A percentile compares a stretch with the other conserved stretches of the same genome.
Evolutionary conservation across 2,797 vertebrate genomes (phyloP).

Genomic region (Halcyon badia): DNA sequence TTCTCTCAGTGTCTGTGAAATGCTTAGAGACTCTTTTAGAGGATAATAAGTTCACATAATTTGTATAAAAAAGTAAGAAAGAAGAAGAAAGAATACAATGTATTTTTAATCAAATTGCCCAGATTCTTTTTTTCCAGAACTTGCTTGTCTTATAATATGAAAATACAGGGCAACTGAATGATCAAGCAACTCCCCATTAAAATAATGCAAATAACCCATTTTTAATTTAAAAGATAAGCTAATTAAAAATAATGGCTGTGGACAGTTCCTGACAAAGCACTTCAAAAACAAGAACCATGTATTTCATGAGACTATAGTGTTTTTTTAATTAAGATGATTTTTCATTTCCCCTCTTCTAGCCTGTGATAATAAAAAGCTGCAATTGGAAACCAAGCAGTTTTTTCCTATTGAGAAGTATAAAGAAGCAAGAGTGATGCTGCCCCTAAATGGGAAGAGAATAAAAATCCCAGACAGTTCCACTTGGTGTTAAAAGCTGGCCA

Average conservation of each 20-base stretch:
- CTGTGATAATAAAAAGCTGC: slow-evolving; percentile 53
- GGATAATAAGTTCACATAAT: slow-evolving; percentile 19
- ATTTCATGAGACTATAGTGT: slow-evolving; percentile 55
- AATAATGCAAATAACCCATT: slow-evolving; percentile 69
- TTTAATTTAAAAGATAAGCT: slow-evolving; percentile 75
- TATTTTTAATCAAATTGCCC: slow-evolving; percentile 57
- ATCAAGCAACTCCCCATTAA: slow-evolving; percentile 53
- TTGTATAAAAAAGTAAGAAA: slow-evolving; percentile 4
- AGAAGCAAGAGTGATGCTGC: slow-evolving; percentile 42
- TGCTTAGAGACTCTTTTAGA: background rate
- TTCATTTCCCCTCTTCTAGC: slow-evolving; percentile 44
- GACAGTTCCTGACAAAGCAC: slow-evolving; percentile 70
- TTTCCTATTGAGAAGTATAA: slow-evolving; percentile 24
- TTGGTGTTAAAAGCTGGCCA: background rate
- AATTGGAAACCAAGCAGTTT: slow-evolving; percentile 33
- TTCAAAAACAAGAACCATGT: slow-evolving; percentile 67
- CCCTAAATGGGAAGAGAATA: slow-evolving; percentile 33
- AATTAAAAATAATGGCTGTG: slow-evolving; percentile 74
- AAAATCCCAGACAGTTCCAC: slow-evolving; percentile 4
- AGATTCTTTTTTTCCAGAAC: slow-evolving; percentile 16
- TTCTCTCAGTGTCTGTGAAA: background rate
- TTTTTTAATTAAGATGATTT: slow-evolving; percentile 76
- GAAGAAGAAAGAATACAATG: slow-evolving; percentile 19
- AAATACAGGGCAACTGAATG: slow-evolving; percentile 43
- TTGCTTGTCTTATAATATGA: slow-evolving; percentile 13